Conservation (phyloP, 2,797 vertebrate species). For the Microchirus variegatus region DNA sequence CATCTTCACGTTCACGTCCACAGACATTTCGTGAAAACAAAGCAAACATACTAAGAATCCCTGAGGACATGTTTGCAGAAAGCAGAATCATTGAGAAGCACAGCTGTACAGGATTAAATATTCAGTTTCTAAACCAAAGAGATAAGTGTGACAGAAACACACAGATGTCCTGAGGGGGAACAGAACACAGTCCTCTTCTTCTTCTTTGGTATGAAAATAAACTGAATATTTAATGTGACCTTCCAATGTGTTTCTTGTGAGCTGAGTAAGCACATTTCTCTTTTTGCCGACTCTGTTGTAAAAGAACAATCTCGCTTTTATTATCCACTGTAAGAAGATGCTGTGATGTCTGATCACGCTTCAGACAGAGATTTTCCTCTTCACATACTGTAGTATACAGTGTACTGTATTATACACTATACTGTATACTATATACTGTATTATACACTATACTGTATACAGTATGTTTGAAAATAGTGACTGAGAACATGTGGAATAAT, state of each 20-base stretch:
- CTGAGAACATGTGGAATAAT: too few relatives aligned
- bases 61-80: not conserved
- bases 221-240: conserved; percentile 64
- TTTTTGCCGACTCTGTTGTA: conserved; percentile 1
- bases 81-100: conserved; percentile 1
- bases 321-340: conserved; percentile 3
- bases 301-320: conserved; percentile 12
- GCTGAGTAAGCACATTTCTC: conserved; percentile 53
- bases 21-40: conserved; percentile 4
- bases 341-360: not conserved
- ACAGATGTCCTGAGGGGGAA: conserved; percentile 26
- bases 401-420: too few relatives aligned
- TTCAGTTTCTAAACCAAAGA: conserved; percentile 50
- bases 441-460: too few relatives aligned
- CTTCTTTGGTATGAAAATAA: conserved; percentile 57
- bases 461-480: too few relatives aligned
- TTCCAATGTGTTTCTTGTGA: conserved; percentile 39
- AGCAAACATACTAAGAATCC: conserved; percentile 6
- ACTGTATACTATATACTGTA: too few relatives aligned
- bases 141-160: conserved; percentile 50
- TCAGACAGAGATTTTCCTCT: not conserved
- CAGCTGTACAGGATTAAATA: conserved; percentile 48
- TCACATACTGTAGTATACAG: too few relatives aligned
- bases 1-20: not conserved
- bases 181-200: conserved; percentile 40